Conservation (phyloP, 2,797 vertebrate genomes). For the Parotocinclus haroldoi region DNA sequence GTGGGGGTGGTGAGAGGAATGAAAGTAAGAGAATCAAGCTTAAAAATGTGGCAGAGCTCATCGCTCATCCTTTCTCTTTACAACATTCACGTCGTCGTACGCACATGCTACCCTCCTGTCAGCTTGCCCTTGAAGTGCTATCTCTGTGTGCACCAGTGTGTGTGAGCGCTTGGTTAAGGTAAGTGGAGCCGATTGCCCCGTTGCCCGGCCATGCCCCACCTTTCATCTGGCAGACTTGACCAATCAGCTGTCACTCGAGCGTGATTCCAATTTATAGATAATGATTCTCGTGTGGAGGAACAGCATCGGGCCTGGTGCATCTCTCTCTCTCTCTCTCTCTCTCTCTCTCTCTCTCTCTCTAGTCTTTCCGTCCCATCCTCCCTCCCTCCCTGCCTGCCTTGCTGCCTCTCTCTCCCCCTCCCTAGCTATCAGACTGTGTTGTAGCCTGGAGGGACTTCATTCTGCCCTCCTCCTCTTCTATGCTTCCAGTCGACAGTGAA, state of each 20-base stretch:
- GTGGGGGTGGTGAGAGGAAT: constrained; percentile 26
- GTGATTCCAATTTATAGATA: constrained; percentile 82
- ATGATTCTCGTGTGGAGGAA: constrained; percentile 74
- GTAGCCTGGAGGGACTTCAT: constrained; percentile 71
- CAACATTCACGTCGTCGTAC: constrained; percentile 25
- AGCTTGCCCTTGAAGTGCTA: constrained; percentile 59
- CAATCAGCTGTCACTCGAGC: constrained; percentile 85
- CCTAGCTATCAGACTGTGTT: constrained; percentile 63
- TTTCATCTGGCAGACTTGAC: constrained; percentile 61
- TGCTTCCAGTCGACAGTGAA: constrained; percentile 64
- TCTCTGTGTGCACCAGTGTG: constrained; percentile 22
- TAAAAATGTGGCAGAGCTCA: constrained; percentile 24
- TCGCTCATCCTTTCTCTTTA: constrained; percentile 2
- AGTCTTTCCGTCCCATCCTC: constrained; percentile 38
- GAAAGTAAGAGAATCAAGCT: constrained; percentile 20
- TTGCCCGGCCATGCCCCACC: constrained; percentile 63
- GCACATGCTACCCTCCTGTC: constrained; percentile 63
- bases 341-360: constrained; percentile 33
- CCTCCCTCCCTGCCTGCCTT: constrained; percentile 31
- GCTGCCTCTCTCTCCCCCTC: constrained; percentile 38
- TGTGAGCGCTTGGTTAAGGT: constrained; percentile 42
- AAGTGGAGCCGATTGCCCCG: constrained; percentile 77
- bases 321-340: constrained; percentile 39
- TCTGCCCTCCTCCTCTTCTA: constrained; percentile 67
- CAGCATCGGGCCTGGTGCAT: constrained; percentile 57